Evolutionary conservation across 2,113 vertebrate species (phyloP).

Genomic region (Esox niger): DNA sequence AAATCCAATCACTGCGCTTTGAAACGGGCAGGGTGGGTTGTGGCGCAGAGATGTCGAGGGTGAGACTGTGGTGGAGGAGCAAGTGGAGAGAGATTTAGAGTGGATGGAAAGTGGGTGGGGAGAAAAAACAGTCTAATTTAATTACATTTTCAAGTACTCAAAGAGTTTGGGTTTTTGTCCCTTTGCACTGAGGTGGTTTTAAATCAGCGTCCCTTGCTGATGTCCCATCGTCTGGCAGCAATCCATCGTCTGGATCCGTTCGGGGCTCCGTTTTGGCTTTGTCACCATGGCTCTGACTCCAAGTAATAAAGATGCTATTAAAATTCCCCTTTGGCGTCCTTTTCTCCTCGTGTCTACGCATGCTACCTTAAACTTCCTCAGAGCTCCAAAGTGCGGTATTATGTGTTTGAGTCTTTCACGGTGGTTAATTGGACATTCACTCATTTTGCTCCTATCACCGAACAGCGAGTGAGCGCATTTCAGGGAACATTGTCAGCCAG

Average conservation of each 20-base stretch:
- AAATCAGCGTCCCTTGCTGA: constrained; percentile 14
- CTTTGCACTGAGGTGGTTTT: not conserved
- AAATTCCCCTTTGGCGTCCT: not conserved
- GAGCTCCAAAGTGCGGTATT: not conserved
- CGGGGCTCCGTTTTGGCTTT: constrained; percentile 8
- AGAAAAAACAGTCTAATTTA: not conserved
- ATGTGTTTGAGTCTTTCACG: not conserved
- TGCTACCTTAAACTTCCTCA: not conserved
- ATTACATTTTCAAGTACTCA: constrained; percentile 10
- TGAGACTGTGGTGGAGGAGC: not conserved
- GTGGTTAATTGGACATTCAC: not conserved
- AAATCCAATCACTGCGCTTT: constrained; percentile 16
- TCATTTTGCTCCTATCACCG: not conserved
- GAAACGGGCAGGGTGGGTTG: not conserved
- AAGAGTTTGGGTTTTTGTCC: not conserved
- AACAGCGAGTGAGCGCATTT: not conserved
- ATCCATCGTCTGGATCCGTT: constrained; percentile 28
- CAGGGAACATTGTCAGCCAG: not conserved
- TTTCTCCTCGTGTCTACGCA: not conserved
- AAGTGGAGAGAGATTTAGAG: too few species aligned
- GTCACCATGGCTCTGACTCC: not conserved
- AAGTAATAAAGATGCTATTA: not conserved
- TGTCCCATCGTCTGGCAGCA: constrained; percentile 16
- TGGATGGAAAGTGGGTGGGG: too few species aligned
- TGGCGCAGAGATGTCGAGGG: constrained; percentile 2